Base-by-base conservation (phyloP, 2,888 invertebrate genomes). In the Cataglyphis altisquamis region DNA sequence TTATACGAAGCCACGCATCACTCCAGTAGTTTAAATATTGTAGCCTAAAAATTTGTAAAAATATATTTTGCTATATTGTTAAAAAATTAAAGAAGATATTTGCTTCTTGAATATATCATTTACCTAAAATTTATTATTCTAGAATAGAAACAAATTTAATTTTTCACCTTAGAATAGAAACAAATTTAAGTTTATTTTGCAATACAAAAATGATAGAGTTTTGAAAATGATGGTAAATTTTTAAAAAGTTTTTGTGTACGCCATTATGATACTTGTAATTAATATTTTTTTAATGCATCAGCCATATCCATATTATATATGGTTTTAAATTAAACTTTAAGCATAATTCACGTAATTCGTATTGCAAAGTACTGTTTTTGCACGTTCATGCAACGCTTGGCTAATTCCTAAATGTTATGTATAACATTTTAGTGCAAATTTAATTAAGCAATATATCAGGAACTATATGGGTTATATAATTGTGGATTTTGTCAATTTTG, bases 31-130 rank as follows among this genome's bases (percentile, higher is more conserved):
- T 8, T 52, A 52, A 52, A 52, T 6, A n/a, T n/a, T 52, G 48
- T 52, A 52, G 12, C 62, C 4, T 62, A 62, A 12, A 73, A 45
- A 29, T 21, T 62, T 9, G 12, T 8, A n/a, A 52, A 45, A 45
- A 74, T 62, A 62, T 62, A 57, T 72, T 72, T 57, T 72, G 57
- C 18, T 36, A 39, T 29, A 73, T 62, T 29, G 60, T 45, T 29
- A 73, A 45, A 3, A 29, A n/a, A 21, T 41, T n/a, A 1, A 36
- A 36, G 6, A 36, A 36, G 0, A n/a, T 29, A 32, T 32, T 60
- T 62, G 6, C 4, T n/a, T 29, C 15, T 39, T 45, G 39, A 29
- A 21, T 15, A n/a, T 41, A 12, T 18, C 8, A 6, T 62, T 73
- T 29, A 62, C 8, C 2, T 45, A 32, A 74, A 74, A 62, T 62